Base-by-base conservation (phyloP, 2,797 vertebrate genomes). In the Tolypeutes matacus region DNA sequence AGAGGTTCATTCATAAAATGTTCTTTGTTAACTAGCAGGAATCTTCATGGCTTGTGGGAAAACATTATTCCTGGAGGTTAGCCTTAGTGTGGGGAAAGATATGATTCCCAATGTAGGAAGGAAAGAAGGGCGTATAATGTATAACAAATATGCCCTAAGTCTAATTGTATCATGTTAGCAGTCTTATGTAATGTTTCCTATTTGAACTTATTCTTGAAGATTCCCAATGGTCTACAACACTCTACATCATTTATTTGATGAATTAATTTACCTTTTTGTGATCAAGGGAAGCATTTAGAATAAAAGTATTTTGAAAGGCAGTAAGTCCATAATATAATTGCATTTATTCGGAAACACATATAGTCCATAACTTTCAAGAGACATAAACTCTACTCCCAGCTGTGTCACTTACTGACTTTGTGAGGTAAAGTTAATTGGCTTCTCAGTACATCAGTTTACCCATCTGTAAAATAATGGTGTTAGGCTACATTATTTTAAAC, bases 1-100 rank as follows among this genome's bases (percentile, higher is more conserved):
- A 85, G 89, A 80, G 25, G 92, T 69, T 93, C 88, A 82, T 86
- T 89, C 76, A 91, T 60, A 95, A 95, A 88, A 88, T 34, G 36
- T 3, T 76, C 85, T 85, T 65, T 93, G 62, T 85, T 85, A 95
- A 78, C 82, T 70, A 75, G 15, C 34, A 86, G 60, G 39, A 95
- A 72, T 82, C 27, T 39, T 87, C 62, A 21, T 8, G 9, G 25
- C 80, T 89, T 42, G 15, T 34, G 17, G 65, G 53, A 72, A 96
- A 86, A 69, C 25, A 15, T 84, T 87, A 89, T 62, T 91, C 56
- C 42, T 94, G 9, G n/a, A 83, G 23, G 49, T 91, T 82, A 95
- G 11, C 25, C 17, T 91, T 88, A 73, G 4, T 42, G 65, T 7
- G 14, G 31, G 14, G 53, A 87, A 42, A 34, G 4, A 3, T 58